A percentile compares a stretch with the other conserved stretches of the same genome.
These are phyloP conservation scores for Heliothis virescens DNA, from an alignment of 1,140 invertebrate genomes.

Conservation along the genomic window DNA sequence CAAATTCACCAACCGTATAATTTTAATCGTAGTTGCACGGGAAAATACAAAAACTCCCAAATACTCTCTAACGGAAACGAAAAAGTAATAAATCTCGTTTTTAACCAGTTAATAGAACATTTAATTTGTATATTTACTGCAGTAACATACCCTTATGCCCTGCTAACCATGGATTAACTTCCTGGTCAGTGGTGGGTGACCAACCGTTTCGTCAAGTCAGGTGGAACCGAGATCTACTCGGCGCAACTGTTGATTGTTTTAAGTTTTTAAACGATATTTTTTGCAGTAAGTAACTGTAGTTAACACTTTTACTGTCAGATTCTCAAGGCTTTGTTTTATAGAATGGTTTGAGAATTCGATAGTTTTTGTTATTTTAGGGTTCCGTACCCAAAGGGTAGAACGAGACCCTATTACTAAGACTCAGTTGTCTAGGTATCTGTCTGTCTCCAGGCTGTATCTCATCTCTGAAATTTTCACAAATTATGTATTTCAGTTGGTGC, in stretches of 20 bases:
- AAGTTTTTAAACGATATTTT: slow-evolving; percentile 37
- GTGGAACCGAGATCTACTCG: slow-evolving; percentile 42
- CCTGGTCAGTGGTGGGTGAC: slow-evolving; percentile 40
- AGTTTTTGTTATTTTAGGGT: too few species aligned
- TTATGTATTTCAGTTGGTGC: too few species aligned
- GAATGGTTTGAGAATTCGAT: neutral
- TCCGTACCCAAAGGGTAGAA: too few species aligned
- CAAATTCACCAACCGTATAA: neutral
- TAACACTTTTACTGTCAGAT: slow-evolving; percentile 22
- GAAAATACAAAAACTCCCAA: neutral
- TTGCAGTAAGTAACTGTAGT: slow-evolving; percentile 29
- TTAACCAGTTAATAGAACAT: neutral
- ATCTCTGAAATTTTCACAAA: too few species aligned
- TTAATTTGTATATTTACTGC: slow-evolving; percentile 28
- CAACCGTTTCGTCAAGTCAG: slow-evolving; percentile 42
- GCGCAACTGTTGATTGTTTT: slow-evolving; percentile 44
- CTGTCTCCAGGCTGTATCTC: too few species aligned
- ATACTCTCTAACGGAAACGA: neutral
- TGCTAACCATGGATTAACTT: slow-evolving; percentile 1
- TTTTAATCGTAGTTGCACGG: neutral
- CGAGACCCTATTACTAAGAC: too few species aligned
- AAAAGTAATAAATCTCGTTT: slow-evolving; percentile 26
- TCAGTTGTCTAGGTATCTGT: too few species aligned
- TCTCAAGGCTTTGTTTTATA: slow-evolving; percentile 4
- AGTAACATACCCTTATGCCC: slow-evolving; percentile 34